Evolutionary conservation across 1,140 invertebrate genomes (phyloP), one percentile per base, ranked within the genome.

Genomic region (Apis cerana): DNA sequence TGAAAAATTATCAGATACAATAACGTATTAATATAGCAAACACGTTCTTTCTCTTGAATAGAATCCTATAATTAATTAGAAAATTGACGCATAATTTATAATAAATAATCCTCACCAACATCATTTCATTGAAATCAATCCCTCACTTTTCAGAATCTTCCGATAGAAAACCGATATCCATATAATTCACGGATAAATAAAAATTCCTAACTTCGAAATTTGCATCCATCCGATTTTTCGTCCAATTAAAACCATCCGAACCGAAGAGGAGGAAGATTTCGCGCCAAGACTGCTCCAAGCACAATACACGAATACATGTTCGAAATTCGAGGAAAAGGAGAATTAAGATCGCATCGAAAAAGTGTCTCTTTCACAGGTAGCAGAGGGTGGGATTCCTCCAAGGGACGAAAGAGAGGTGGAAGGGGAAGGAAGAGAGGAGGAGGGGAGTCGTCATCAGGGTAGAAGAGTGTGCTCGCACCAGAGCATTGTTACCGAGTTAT

Each of bases 401-500:
- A 50, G 56, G 50, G 62, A 69, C 64, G 27, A 59, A 19, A 43
- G 11, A 59, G 27, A 33, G 11, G 58, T 12, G 11, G 43, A 65
- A 27, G 64, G 62, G 70, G 19, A 21, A 69, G 74, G 76, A 54
- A 70, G 72, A 87, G 82, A 56, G 79, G 27, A 27, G 43, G 50
- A n/a, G 75, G 67, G 67, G 67, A 65, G 43, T 50, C 27, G 12
- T 54, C n/a, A 48, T 80, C 65, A 85, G 77, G 27, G 77, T 84
- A 77, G 82, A 48, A 77, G 82, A 48, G 70, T 61, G 56, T 84
- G 59, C 68, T 86, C 84, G 72, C 69, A 56, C 71, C 56, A 33
- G 65, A 58, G 86, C 83, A 91, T 92, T 92, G 91, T 92, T 86
- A 85, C 77, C 85, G 84, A 86, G 79, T 92, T 92, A 90, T 88